These are phyloP conservation scores for Drosophila leonis DNA, from an alignment of 2,888 invertebrate species.

Conservation along the genomic window DNA sequence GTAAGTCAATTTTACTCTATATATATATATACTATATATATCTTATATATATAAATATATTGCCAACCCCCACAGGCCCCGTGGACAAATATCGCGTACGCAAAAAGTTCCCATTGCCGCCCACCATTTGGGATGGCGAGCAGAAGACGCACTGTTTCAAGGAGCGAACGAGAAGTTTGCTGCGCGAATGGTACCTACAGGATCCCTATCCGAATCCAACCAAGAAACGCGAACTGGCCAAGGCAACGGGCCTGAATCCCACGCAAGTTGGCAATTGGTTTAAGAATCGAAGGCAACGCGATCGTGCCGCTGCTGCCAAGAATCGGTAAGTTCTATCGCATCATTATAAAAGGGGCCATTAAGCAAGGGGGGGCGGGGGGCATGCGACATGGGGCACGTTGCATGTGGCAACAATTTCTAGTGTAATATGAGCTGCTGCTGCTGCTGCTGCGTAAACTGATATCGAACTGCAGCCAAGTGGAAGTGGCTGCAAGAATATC, in stretches of 20 bases:
- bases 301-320: slow-evolving; percentile 97
- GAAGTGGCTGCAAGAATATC: slow-evolving; percentile 45
- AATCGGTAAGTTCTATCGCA: slow-evolving; percentile 91
- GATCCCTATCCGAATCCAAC: slow-evolving; percentile 98
- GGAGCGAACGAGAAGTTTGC: slow-evolving; percentile 96
- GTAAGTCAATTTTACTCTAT: slow-evolving; percentile 64
- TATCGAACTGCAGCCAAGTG: slow-evolving; percentile 61
- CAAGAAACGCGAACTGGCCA: slow-evolving; percentile 95
- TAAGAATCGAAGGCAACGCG: slow-evolving; percentile 94
- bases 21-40: not conserved
- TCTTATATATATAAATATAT: not conserved
- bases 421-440: slow-evolving; percentile 59
- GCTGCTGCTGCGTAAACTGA: slow-evolving; percentile 59
- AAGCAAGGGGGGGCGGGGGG: slow-evolving; percentile 14
- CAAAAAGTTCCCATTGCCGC: slow-evolving; percentile 96
- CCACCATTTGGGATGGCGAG: slow-evolving; percentile 98
- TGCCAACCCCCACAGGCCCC: slow-evolving; percentile 86
- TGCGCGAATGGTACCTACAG: slow-evolving; percentile 99
- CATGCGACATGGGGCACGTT: slow-evolving; percentile 3
- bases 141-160: slow-evolving; percentile 98
- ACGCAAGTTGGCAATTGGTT: slow-evolving; percentile 98
- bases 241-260: slow-evolving; percentile 95
- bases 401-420: slow-evolving; percentile 7
- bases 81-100: slow-evolving; percentile 97
- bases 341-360: slow-evolving; percentile 47